Base-by-base conservation (phyloP, 2,797 vertebrate species). In the Enteromius fasciolatus region DNA sequence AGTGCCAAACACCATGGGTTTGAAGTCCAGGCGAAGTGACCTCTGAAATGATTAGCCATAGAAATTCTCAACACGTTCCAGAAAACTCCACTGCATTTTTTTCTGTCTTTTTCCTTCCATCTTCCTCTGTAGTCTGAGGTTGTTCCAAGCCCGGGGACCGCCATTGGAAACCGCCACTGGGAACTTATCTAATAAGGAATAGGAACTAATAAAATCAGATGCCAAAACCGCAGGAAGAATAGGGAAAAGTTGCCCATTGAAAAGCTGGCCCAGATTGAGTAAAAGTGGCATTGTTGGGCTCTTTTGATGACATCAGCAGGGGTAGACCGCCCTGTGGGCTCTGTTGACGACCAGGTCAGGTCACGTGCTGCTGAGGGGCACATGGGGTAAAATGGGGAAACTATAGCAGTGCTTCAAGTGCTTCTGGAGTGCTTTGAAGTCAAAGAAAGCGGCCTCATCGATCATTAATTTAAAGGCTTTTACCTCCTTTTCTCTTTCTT, bases 401-500 rank as follows among this genome's bases (percentile, higher is more conserved):
- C 80, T 67, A 86, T 82, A 83, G 84, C 81, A 76, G 64, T 33
- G 70, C 77, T 80, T 81, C 82, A 78, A 84, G 74, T 76, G 41
- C 66, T 78, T 52, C 52, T 61, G 66, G 46, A 79, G 82, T 78
- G 88, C 92, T 97, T 97, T 97, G 95, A 97, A 96, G 95, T 95
- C 89, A 93, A 92, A 96, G 95, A 97, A 98, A 97, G 92, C 86
- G 75, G 92, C 94, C 95, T 97, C 98, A 98, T 99, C 97, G 94
- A 98, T 99, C 98, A 99, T 94, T 87, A 87, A 93, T 93, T 95
- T 93, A 94, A 94, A 93, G 89, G 89, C 84, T 91, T 82, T 89
- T 90, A 88, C 80, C 74, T 76, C 50, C 83, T 83, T 76, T 86
- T 86, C 87, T 83, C 89, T 91, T 91, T 92, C 87, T 90, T 92